phyloP scores from a whole-genome alignment of 1,140 invertebrate genomes.

The Temnothorax curvispinosus region DNA sequence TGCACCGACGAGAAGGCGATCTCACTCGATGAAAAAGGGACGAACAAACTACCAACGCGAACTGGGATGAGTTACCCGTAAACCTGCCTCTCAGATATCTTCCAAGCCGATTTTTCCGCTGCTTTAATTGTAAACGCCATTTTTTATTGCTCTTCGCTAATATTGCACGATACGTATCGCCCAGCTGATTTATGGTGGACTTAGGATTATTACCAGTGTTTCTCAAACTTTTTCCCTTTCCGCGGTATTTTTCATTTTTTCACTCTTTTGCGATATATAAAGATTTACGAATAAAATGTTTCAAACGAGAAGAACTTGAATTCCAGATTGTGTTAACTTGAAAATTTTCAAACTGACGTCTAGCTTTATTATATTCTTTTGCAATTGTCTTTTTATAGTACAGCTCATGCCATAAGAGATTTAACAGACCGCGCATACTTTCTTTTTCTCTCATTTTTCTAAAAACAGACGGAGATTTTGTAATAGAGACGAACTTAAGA shows the following conservation, averaged over 20 bases:
- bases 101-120: constrained; percentile 38
- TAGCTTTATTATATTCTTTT: not conserved
- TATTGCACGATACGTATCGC: constrained; percentile 47
- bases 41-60: constrained; percentile 31
- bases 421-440: not conserved
- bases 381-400: not conserved
- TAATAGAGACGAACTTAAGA: not conserved
- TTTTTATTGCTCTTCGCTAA: constrained; percentile 51
- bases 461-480: too few relatives aligned
- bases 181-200: constrained; percentile 27
- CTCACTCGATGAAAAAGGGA: constrained; percentile 30
- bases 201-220: constrained; percentile 11
- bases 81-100: constrained; percentile 39
- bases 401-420: not conserved
- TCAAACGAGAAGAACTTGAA: not conserved
- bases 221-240: not conserved
- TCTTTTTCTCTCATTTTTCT: not conserved
- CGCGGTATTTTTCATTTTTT: not conserved
- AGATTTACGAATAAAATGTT: not conserved
- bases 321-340: not conserved
- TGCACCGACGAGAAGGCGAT: constrained; percentile 41
- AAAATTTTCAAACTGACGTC: not conserved
- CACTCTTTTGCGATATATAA: not conserved
- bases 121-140: constrained; percentile 52
- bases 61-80: constrained; percentile 46